Evolutionary conservation across 2,797 vertebrate genomes (phyloP).

Genomic region (Coccyzus lansbergi): DNA sequence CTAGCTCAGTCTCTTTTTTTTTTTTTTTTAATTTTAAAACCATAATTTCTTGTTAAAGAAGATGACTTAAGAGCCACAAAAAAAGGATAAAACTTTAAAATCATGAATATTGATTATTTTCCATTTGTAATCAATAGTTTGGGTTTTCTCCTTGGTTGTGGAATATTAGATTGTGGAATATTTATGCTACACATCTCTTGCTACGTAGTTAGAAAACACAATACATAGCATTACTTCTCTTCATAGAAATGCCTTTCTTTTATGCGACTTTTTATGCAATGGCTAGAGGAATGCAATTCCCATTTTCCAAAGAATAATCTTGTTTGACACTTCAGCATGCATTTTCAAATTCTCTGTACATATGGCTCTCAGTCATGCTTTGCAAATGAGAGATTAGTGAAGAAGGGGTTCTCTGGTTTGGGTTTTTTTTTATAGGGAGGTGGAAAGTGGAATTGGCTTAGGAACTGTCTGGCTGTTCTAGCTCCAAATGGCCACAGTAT

Average conservation of each 20-base stretch:
- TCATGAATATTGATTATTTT: not conserved
- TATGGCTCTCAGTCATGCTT: not conserved
- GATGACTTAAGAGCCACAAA: accelerated
- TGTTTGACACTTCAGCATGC: not conserved
- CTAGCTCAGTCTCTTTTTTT: not conserved
- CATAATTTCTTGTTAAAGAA: not conserved
- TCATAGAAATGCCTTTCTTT: not conserved
- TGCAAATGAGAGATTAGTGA: not conserved
- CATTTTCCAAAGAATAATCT: not conserved
- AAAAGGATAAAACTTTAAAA: not conserved
- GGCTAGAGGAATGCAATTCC: not conserved
- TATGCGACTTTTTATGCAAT: not conserved
- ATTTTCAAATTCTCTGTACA: not conserved
- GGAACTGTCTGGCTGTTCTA: not conserved
- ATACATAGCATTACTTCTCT: not conserved
- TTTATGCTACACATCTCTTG: not conserved
- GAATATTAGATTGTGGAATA: not conserved
- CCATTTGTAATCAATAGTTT: not conserved
- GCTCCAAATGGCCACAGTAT: not conserved
- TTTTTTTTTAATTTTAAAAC: not conserved
- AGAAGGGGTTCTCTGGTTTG: accelerated
- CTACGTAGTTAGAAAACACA: not conserved
- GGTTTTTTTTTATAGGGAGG: accelerated
- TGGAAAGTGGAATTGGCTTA: not conserved
- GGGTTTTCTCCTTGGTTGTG: not conserved